phyloP scores from a whole-genome alignment of 2,888 invertebrate genomes.

The Lydus trimaculatus region DNA sequence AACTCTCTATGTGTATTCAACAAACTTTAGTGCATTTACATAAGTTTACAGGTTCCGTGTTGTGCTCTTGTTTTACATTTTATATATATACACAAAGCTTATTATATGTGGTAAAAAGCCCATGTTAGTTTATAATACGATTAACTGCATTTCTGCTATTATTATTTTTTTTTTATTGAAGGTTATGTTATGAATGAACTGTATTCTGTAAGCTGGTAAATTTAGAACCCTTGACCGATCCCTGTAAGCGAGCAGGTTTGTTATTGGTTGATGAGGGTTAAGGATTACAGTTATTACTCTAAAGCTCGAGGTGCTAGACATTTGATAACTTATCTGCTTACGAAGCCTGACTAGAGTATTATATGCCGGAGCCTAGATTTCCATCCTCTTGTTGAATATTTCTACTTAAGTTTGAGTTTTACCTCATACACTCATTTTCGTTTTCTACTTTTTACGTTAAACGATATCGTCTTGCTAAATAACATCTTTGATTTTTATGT shows the following conservation, averaged over 20 bases:
- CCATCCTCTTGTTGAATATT: not conserved
- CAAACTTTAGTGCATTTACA: not conserved
- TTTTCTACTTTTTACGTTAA: not conserved
- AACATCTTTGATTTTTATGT: not conserved
- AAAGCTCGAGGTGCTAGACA: slow-evolving; percentile 10
- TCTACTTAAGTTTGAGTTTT: not conserved
- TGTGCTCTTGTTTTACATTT: not conserved
- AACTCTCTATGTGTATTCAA: not conserved
- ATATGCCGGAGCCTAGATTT: not conserved
- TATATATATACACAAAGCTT: not conserved
- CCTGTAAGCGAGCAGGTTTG: not conserved
- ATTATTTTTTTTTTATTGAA: not conserved
- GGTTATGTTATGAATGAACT: too few species aligned
- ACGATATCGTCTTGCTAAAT: not conserved
- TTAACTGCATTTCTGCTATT: not conserved
- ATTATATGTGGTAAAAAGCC: not conserved
- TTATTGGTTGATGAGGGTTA: slow-evolving; percentile 11
- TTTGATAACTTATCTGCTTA: slow-evolving; percentile 14
- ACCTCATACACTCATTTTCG: not conserved
- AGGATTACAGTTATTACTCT: slow-evolving; percentile 9
- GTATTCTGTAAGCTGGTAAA: not conserved
- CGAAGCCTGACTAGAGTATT: slow-evolving; percentile 2
- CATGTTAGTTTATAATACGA: not conserved
- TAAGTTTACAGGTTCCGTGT: slow-evolving; percentile 1
- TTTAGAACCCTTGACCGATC: not conserved